These are phyloP conservation scores for Amiota mariae DNA, from an alignment of 2,888 invertebrate genomes.

Conservation along the genomic window DNA sequence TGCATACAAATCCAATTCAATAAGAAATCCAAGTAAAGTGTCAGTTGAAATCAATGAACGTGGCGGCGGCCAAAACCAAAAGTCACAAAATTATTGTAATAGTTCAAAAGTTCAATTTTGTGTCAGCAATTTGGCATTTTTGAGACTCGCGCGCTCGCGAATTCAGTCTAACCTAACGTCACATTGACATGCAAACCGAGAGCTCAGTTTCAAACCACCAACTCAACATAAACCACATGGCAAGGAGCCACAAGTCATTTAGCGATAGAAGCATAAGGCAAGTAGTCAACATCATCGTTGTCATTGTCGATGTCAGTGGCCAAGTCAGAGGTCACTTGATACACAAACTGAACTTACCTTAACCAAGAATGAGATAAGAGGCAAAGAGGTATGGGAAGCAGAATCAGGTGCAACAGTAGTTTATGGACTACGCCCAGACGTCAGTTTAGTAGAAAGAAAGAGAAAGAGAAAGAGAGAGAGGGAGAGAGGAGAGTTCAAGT, in stretches of 20 bases:
- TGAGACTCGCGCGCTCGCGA: not conserved
- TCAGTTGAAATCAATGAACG: conserved; percentile 20
- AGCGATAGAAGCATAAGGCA: too few relatives aligned
- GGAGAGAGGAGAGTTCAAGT: too few relatives aligned
- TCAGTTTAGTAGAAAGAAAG: not conserved
- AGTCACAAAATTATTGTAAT: not conserved
- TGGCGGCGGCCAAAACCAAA: not conserved
- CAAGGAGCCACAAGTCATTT: too few relatives aligned
- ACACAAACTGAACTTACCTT: too few relatives aligned
- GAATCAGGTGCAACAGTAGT: conserved; percentile 2
- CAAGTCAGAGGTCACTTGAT: not conserved
- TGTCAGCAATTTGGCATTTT: conserved; percentile 25
- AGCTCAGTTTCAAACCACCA: not conserved
- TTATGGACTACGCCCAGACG: not conserved
- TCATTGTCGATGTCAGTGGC: not conserved
- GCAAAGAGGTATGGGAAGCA: too few relatives aligned
- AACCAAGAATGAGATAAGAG: too few relatives aligned
- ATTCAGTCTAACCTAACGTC: conserved; percentile 14
- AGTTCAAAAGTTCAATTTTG: conserved; percentile 1
- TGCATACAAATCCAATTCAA: not conserved
- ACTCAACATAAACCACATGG: too few relatives aligned
- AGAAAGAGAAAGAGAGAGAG: too few relatives aligned
- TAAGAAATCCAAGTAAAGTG: not conserved
- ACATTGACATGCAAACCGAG: conserved; percentile 33
- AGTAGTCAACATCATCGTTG: not conserved